These are phyloP conservation scores for Galaxea fascicularis DNA, from an alignment of 92 coral and sea anemone species.

Conservation along the genomic window DNA sequence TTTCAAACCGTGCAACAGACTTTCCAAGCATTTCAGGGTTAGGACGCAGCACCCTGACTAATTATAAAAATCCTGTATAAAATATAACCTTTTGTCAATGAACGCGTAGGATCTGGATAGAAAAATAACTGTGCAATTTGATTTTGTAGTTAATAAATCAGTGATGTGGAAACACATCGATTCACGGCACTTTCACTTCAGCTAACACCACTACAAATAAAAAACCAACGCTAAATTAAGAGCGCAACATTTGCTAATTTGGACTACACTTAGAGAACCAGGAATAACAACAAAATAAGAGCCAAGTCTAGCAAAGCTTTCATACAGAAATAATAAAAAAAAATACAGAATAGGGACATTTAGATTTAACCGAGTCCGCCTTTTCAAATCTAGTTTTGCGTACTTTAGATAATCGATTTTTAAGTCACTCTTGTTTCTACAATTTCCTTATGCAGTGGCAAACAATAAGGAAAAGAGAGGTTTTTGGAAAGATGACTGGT, in stretches of 20 bases:
- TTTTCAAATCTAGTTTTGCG: no score
- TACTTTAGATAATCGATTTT: no score
- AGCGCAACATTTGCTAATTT: not conserved
- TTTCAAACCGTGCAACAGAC: no score
- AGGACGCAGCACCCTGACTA: not conserved
- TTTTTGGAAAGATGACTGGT: no score
- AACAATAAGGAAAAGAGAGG: no score
- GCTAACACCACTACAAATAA: not conserved
- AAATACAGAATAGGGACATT: no score
- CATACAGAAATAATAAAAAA: not conserved
- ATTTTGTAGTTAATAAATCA: not conserved
- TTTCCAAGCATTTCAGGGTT: not conserved
- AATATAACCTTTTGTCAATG: not conserved
- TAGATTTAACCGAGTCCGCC: no score
- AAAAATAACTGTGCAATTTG: constrained; percentile 29
- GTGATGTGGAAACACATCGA: not conserved
- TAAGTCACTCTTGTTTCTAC: no score
- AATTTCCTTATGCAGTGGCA: no score
- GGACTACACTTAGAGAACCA: not conserved
- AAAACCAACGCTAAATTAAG: not conserved
- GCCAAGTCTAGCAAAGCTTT: not conserved
- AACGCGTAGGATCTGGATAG: not conserved
- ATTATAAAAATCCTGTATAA: not conserved
- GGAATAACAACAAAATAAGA: not conserved
- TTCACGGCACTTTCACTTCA: not conserved